A percentile compares a stretch with the other conserved stretches of the same genome.
Conservation (phyloP, 1,140 invertebrate genomes). For the Venturia canescens region DNA sequence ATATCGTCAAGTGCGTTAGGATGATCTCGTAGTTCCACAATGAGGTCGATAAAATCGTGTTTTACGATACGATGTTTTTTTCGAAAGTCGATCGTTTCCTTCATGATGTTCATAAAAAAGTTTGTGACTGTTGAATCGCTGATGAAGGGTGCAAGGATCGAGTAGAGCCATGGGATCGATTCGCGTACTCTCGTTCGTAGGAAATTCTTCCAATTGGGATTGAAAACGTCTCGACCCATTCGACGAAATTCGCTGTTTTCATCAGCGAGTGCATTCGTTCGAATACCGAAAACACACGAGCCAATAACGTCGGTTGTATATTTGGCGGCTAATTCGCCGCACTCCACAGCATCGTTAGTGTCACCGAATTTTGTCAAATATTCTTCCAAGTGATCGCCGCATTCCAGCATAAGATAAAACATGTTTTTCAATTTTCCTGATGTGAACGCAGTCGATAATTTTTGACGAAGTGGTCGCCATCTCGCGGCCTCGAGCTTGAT, state of each 20-base stretch:
- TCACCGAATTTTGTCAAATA: conserved; percentile 66
- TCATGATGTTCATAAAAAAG: conserved; percentile 75
- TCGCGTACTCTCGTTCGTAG: conserved; percentile 60
- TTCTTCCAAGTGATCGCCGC: conserved; percentile 71
- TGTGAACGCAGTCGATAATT: conserved; percentile 73
- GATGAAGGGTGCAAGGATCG: conserved; percentile 48
- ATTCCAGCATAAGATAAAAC: conserved; percentile 71
- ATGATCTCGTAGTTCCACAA: conserved; percentile 77
- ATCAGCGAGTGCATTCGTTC: conserved; percentile 76
- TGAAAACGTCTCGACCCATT: conserved; percentile 69
- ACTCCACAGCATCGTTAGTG: conserved; percentile 72
- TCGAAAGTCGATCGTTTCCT: conserved; percentile 73
- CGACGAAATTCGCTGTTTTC: conserved; percentile 75
- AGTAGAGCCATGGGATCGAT: conserved; percentile 55
- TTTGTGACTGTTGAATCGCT: conserved; percentile 66
- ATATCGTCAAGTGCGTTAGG: conserved; percentile 52
- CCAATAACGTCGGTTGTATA: conserved; percentile 79
- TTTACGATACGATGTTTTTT: conserved; percentile 74
- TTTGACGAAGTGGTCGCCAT: conserved; percentile 75
- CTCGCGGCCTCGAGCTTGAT: conserved; percentile 67
- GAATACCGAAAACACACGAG: conserved; percentile 78
- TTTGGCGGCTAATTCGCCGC: conserved; percentile 74
- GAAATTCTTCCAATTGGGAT: conserved; percentile 56
- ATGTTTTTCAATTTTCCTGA: conserved; percentile 76
- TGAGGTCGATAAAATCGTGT: conserved; percentile 78